Conservation (phyloP, 2,888 invertebrate genomes). For the Notocelia uddmanniana region DNA sequence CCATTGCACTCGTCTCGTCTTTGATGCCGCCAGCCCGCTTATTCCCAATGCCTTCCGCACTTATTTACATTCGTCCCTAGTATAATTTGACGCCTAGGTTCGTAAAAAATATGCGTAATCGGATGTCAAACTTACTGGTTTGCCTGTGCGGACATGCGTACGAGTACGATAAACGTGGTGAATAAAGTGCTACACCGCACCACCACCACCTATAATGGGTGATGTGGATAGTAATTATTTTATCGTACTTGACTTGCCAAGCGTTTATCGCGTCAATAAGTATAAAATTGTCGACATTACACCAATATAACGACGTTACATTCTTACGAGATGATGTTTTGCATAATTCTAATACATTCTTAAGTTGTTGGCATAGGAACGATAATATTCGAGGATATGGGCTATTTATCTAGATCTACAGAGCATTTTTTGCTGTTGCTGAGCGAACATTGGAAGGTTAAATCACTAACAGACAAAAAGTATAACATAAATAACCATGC, state of each 20-base stretch:
- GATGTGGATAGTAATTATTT: neutral
- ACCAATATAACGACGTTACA: neutral
- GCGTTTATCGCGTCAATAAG: neutral
- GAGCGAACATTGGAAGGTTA: conserved; percentile 23
- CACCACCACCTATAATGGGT: neutral
- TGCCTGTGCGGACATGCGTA: neutral
- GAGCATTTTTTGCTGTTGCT: conserved; percentile 1
- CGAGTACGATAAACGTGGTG: too few relatives aligned
- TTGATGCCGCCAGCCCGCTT: neutral
- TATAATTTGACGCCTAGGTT: neutral
- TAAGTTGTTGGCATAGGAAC: neutral
- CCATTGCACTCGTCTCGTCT: neutral
- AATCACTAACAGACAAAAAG: conserved; percentile 16
- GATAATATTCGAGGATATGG: neutral
- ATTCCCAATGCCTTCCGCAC: neutral
- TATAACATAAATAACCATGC: neutral
- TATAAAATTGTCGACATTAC: neutral
- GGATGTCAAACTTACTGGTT: neutral
- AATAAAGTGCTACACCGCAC: too few relatives aligned
- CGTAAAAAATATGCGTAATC: too few relatives aligned
- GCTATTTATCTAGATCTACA: neutral
- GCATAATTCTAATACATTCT: neutral
- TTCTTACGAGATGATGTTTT: neutral
- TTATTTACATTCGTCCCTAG: neutral
- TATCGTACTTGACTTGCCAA: neutral